A percentile compares a stretch with the other conserved stretches of the same genome.
These are phyloP conservation scores for Spea multiplicata DNA, from an alignment of 2,113 vertebrate species.

Conservation along the genomic window DNA sequence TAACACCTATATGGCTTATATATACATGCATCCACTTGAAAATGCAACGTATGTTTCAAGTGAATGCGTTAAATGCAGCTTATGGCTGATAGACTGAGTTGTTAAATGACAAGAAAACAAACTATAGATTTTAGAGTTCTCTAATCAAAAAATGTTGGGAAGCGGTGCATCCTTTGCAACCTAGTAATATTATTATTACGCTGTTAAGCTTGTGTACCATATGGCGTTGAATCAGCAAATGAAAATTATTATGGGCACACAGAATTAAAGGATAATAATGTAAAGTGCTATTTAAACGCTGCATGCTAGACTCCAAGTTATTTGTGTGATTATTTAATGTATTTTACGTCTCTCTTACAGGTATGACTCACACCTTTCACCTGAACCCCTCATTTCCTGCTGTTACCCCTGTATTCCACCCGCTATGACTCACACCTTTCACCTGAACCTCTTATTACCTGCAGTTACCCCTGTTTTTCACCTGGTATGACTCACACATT, in stretches of 20 bases:
- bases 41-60: too few relatives aligned
- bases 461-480: too few relatives aligned
- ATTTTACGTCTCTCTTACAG: not conserved
- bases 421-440: too few relatives aligned
- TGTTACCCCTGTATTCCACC: too few relatives aligned
- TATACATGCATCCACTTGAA: too few relatives aligned
- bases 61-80: not conserved
- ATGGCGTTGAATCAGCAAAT: conserved; percentile 27
- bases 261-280: conserved; percentile 40
- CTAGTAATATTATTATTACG: conserved; percentile 16
- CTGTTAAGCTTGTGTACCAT: conserved; percentile 16
- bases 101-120: not conserved
- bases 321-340: conserved; percentile 13
- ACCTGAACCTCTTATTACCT: too few relatives aligned
- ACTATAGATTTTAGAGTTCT: conserved; percentile 4
- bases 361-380: too few relatives aligned
- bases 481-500: too few relatives aligned
- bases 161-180: not conserved
- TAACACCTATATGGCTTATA: too few relatives aligned
- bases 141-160: not conserved
- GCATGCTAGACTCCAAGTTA: not conserved
- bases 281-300: conserved; percentile 36
- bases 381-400: too few relatives aligned
- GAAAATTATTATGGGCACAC: conserved; percentile 32
- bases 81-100: not conserved